phyloP scores from a whole-genome alignment of 2,113 vertebrate genomes.

The Thinocorus orbignyianus region DNA sequence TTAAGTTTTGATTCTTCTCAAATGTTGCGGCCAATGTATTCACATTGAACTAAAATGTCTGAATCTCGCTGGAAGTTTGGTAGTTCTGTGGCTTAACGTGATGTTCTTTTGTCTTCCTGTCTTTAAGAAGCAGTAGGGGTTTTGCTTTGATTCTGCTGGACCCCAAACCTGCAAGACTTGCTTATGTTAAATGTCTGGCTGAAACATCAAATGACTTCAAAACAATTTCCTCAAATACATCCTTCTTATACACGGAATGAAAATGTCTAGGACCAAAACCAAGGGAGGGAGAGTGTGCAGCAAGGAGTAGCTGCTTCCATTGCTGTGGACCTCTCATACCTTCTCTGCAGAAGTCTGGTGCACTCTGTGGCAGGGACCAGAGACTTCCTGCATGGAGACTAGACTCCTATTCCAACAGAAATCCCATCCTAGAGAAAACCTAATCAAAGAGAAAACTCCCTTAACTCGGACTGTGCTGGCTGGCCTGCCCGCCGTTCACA shows the following conservation, averaged over 20 bases:
- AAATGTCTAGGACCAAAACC: background rate
- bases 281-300: background rate
- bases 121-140: background rate
- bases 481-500: background rate
- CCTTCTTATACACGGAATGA: background rate
- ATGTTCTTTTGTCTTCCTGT: background rate
- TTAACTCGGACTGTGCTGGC: background rate
- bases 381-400: background rate
- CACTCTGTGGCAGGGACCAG: background rate
- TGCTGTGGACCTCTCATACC: background rate
- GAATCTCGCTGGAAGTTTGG: background rate
- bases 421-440: background rate
- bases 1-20: slow-evolving; percentile 46
- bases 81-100: background rate
- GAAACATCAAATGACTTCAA: background rate
- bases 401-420: background rate
- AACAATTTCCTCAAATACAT: background rate
- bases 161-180: background rate
- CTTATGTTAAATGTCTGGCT: background rate
- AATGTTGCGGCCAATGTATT: background rate
- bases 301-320: background rate
- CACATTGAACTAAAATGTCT: background rate
- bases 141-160: background rate
- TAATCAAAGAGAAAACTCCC: background rate
- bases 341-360: background rate